These are phyloP conservation scores for Heliconius hermathena DNA, from an alignment of 1,140 invertebrate genomes.

Conservation along the genomic window DNA sequence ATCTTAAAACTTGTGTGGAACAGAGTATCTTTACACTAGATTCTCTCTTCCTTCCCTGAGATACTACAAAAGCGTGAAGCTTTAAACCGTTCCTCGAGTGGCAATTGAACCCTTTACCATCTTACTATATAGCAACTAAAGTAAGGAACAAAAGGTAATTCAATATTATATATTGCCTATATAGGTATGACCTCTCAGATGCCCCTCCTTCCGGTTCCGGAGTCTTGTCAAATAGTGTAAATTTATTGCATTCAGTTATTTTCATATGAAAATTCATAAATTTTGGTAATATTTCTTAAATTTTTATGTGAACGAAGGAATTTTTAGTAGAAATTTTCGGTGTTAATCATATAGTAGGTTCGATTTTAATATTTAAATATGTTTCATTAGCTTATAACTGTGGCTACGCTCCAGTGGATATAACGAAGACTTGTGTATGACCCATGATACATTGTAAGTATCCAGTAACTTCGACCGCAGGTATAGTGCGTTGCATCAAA, in stretches of 20 bases:
- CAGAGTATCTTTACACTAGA: neutral
- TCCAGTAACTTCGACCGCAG: no score
- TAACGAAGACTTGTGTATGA: no score
- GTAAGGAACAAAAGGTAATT: neutral
- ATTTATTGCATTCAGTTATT: constrained; percentile 34
- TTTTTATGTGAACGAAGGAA: no score
- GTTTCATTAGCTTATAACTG: no score
- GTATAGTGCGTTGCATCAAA: no score
- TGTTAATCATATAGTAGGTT: neutral
- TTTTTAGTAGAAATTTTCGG: neutral
- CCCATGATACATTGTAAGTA: no score
- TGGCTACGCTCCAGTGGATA: no score
- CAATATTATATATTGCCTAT: neutral
- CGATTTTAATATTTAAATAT: neutral
- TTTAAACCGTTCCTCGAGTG: neutral
- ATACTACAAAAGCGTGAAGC: neutral
- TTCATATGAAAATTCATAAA: constrained; percentile 20
- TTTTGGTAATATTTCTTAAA: neutral
- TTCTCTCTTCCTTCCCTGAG: neutral
- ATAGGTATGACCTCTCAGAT: neutral
- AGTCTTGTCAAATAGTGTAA: constrained; percentile 33
- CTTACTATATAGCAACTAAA: neutral
- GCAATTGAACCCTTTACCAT: neutral
- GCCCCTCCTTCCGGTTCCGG: constrained; percentile 36
- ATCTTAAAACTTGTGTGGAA: neutral